A percentile compares a stretch with the other conserved stretches of the same genome.
Evolutionary conservation across 2,888 invertebrate genomes (phyloP).

Genomic region (Parasteatoda lunata): DNA sequence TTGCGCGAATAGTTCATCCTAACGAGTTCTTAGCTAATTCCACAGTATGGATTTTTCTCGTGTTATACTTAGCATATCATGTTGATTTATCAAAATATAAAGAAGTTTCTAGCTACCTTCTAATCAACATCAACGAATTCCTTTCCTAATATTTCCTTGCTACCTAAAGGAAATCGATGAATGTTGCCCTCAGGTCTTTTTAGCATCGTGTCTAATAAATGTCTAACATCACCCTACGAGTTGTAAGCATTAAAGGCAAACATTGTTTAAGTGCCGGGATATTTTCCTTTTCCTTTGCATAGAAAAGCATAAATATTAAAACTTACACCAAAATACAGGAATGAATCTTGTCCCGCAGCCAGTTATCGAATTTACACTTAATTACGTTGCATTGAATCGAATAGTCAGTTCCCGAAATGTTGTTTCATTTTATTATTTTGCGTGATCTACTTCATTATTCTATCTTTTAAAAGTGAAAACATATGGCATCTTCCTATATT

Average conservation of each 20-base stretch:
- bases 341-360: background rate
- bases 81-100: too few species aligned
- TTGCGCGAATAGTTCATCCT: too few species aligned
- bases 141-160: background rate
- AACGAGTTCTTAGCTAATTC: too few species aligned
- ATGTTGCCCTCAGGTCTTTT: background rate
- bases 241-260: background rate
- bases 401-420: background rate
- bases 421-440: constrained; percentile 5
- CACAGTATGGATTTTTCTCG: too few species aligned
- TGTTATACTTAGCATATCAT: too few species aligned
- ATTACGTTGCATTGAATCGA: constrained; percentile 12
- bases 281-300: background rate
- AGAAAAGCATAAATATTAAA: constrained; percentile 10
- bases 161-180: constrained; percentile 10
- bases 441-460: background rate
- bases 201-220: constrained; percentile 19
- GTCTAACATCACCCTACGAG: background rate
- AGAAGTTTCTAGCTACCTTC: too few species aligned
- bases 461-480: background rate
- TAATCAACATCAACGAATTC: too few species aligned
- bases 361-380: constrained; percentile 20
- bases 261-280: constrained; percentile 13
- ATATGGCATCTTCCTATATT: background rate
- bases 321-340: background rate